Base-by-base conservation (phyloP, 2,797 vertebrate species). In the Tiaroga cobitis region DNA sequence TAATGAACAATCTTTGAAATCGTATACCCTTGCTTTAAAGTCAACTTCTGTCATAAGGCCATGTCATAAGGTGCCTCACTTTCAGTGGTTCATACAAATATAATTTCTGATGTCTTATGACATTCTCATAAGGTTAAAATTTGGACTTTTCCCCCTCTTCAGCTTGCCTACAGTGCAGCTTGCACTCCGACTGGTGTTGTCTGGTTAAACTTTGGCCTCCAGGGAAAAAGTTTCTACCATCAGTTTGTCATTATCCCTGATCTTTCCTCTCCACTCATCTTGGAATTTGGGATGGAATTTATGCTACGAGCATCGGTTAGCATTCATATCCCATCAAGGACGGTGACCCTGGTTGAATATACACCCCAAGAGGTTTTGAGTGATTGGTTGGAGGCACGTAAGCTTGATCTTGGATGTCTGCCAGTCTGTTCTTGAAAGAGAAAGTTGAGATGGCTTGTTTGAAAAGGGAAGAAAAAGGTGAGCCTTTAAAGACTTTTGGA, bases 1-100 rank as follows among this genome's bases (percentile, higher is more conserved):
- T n/a, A n/a, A n/a, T n/a, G n/a, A n/a, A n/a, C n/a, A n/a, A n/a
- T n/a, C n/a, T n/a, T n/a, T n/a, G n/a, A n/a, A n/a, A n/a, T n/a
- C n/a, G n/a, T n/a, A n/a, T n/a, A n/a, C n/a, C n/a, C n/a, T n/a
- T n/a, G n/a, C n/a, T n/a, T n/a, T n/a, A 70, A 49, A 24, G 32
- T 73, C 13, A 65, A 63, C 18, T 10, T 63, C 19, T 72, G 26
- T 21, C 26, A 43, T 15, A 49, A 61, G 11, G 32, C n/a, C 8
- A 39, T 84, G n/a, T n/a, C n/a, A n/a, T n/a, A n/a, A n/a, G 76
- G 46, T 37, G 49, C 67, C 16, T 85, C 83, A 10, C 43, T 85
- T 10, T 85, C 43, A 2, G 32, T 39, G 3, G 72, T 79, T 32
- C 29, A 2, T 6, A 32, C 43, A 11, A 43, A 67, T 10, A 39